These are phyloP conservation scores for Danio choprae DNA, from an alignment of 2,797 vertebrate species.

Conservation along the genomic window DNA sequence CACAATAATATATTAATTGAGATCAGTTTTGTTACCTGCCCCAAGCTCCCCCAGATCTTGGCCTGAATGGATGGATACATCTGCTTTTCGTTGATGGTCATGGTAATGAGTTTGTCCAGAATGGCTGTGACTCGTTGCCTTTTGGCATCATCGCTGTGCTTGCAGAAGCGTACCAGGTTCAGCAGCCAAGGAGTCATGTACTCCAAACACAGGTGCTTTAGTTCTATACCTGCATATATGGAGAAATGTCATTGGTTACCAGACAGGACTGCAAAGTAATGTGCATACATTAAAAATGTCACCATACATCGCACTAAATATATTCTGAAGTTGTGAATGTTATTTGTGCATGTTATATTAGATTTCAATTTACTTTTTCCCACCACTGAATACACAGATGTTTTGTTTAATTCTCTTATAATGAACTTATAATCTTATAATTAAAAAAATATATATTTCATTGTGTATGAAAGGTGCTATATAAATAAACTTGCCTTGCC, in stretches of 20 bases:
- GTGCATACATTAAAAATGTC: too few species aligned
- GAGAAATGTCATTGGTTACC: not conserved
- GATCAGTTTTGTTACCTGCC: slow-evolving; percentile 80
- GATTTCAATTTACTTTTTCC: too few species aligned
- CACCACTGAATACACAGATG: too few species aligned
- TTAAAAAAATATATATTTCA: too few species aligned
- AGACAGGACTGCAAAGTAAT: not conserved
- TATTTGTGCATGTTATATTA: too few species aligned
- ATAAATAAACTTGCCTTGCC: too few species aligned
- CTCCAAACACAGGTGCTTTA: slow-evolving; percentile 97
- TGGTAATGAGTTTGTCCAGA: slow-evolving; percentile 96
- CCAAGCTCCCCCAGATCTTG: slow-evolving; percentile 98
- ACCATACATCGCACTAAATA: too few species aligned
- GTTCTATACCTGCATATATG: slow-evolving; percentile 86
- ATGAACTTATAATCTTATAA: too few species aligned
- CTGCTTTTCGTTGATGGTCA: slow-evolving; percentile 99
- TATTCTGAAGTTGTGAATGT: too few species aligned
- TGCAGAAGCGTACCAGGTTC: slow-evolving; percentile 96
- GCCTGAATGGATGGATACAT: slow-evolving; percentile 99
- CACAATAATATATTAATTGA: not conserved
- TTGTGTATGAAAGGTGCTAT: too few species aligned
- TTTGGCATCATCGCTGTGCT: slow-evolving; percentile 95
- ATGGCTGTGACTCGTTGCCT: slow-evolving; percentile 95
- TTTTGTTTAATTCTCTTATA: too few species aligned
- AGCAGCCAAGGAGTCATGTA: slow-evolving; percentile 99